A percentile compares a stretch with the other conserved stretches of the same genome.
Evolutionary conservation across 2,113 vertebrate species (phyloP).

Genomic region (Aptenodytes forsteri): DNA sequence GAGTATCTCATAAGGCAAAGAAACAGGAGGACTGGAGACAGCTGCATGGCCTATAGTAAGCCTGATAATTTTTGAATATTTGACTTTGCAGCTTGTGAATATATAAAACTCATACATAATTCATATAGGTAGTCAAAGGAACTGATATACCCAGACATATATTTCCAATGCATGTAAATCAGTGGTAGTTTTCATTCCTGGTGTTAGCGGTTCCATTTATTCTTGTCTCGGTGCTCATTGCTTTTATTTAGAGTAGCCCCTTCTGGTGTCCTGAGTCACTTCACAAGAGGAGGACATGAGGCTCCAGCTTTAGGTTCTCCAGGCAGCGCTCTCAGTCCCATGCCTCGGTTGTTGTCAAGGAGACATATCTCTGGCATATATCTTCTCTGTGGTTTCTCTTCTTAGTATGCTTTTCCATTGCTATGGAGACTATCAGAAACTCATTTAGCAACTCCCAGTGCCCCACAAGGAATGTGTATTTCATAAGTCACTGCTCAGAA

Average conservation of each 20-base stretch:
- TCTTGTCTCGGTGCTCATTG: background rate
- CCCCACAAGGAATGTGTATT: conserved; percentile 9
- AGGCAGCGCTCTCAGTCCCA: background rate
- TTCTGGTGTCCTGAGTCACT: background rate
- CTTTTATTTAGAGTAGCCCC: background rate
- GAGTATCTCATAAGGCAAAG: background rate
- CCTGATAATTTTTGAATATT: background rate
- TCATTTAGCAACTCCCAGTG: conserved; percentile 43
- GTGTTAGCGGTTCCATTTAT: background rate
- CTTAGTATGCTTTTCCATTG: conserved; percentile 50
- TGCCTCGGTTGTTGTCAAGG: conserved; percentile 53
- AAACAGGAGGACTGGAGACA: background rate
- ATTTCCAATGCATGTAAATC: background rate
- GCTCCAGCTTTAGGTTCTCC: conserved; percentile 22
- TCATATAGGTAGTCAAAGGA: background rate
- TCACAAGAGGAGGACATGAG: background rate
- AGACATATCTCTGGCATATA: conserved; percentile 48
- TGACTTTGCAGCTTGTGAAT: background rate
- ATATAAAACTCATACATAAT: background rate
- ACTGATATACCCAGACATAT: background rate
- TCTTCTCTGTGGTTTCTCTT: conserved; percentile 44
- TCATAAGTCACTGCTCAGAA: conserved; percentile 22
- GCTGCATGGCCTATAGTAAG: background rate
- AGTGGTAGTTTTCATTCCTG: background rate
- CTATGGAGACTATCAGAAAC: conserved; percentile 66